Percentiles rank a stretch among this genome's conserved stretches.
Conservation (phyloP, 2,888 invertebrate genomes). For the Tribolium freemani region DNA sequence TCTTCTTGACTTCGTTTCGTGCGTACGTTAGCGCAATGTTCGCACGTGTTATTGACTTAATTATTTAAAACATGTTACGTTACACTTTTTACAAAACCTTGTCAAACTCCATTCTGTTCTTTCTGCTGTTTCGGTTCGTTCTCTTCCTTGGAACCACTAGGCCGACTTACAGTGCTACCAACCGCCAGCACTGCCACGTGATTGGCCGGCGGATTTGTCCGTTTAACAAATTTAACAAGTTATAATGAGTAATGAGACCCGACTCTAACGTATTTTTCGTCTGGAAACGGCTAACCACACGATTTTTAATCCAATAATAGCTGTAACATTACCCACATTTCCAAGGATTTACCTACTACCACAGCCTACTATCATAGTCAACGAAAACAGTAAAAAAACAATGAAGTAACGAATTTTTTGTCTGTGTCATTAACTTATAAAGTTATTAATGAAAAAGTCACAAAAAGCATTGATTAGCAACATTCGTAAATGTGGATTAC, state of each 20-base stretch:
- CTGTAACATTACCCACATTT: neutral
- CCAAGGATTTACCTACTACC: neutral
- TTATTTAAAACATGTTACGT: constrained; percentile 29
- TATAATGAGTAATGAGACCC: neutral
- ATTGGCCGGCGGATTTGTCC: neutral
- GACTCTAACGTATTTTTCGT: neutral
- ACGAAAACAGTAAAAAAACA: too few relatives aligned
- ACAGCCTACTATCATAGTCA: too few relatives aligned
- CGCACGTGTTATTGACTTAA: constrained; percentile 15
- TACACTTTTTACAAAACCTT: constrained; percentile 27
- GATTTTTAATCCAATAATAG: neutral
- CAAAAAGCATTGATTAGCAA: too few relatives aligned
- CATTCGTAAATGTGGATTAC: too few relatives aligned
- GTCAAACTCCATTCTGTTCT: constrained; percentile 25
- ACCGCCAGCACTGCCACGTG: neutral
- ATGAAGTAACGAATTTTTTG: too few relatives aligned
- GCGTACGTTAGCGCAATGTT: neutral
- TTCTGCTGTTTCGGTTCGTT: constrained; percentile 7
- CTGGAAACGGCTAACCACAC: neutral
- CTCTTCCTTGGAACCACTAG: neutral
- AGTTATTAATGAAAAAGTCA: too few relatives aligned
- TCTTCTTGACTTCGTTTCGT: neutral
- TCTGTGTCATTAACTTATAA: too few relatives aligned
- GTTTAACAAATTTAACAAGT: neutral
- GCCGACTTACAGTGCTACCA: neutral